Percentiles rank a stretch among this genome's conserved stretches.
Evolutionary conservation across 1,140 invertebrate species (phyloP).

Genomic region (Penaeus chinensis): DNA sequence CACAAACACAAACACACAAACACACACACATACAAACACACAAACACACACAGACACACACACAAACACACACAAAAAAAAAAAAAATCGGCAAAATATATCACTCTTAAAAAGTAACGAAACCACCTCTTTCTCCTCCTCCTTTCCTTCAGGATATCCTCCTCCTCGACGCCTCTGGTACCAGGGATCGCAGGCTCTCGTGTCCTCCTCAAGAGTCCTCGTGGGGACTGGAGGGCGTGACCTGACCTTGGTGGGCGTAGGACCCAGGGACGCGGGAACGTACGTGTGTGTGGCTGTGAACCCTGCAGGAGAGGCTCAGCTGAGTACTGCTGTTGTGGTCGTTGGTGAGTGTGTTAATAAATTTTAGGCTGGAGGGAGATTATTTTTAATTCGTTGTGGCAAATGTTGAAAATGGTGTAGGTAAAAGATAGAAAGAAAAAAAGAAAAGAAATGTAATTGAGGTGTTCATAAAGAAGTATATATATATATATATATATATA

Average conservation of each 20-base stretch:
- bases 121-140: not conserved
- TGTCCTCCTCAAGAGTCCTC: conserved; percentile 41
- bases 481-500: not conserved
- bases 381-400: no score
- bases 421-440: no score
- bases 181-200: conserved; percentile 36
- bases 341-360: not conserved
- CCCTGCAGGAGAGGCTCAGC: conserved; percentile 53
- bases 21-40: no score
- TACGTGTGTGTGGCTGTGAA: conserved; percentile 56
- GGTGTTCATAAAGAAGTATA: not conserved
- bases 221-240: conserved; percentile 11
- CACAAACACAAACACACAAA: no score
- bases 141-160: conserved; percentile 32
- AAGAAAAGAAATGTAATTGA: no score
- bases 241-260: conserved; percentile 46
- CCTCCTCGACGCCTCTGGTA: conserved; percentile 49
- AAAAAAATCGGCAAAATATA: not conserved
- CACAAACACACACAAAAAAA: no score
- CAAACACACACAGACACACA: no score
- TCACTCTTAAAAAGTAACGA: no score
- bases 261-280: conserved; percentile 32
- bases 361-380: no score
- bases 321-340: conserved; percentile 41
- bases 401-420: no score